Evolutionary conservation across 2,113 vertebrate genomes (phyloP).

Genomic region (Phrynocephalus versicolor): DNA sequence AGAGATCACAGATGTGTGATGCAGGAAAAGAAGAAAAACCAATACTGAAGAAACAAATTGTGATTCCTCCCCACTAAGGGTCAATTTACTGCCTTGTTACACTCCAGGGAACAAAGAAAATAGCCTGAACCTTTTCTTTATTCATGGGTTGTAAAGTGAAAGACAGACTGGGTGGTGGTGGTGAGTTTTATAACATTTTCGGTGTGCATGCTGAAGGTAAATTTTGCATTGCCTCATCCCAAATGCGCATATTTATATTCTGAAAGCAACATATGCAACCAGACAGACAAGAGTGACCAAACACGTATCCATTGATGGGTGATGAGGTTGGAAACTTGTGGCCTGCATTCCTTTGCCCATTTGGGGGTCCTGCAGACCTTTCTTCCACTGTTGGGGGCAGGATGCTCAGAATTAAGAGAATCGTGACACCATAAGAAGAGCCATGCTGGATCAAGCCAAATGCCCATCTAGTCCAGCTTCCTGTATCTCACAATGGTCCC

Average conservation of each 20-base stretch:
- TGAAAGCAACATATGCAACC: neutral
- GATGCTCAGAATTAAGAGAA: too few relatives aligned
- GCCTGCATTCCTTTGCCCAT: too few relatives aligned
- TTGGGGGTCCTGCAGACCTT: too few relatives aligned
- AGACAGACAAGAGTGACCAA: neutral
- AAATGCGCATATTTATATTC: neutral
- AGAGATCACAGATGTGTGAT: slow-evolving; percentile 1
- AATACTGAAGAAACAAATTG: neutral
- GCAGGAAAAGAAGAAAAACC: neutral
- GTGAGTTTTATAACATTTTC: too few relatives aligned
- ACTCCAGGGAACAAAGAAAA: slow-evolving; percentile 34
- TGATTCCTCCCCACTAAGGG: neutral
- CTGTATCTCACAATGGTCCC: too few relatives aligned
- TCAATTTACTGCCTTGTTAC: slow-evolving; percentile 31
- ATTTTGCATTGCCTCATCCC: neutral
- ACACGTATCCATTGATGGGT: neutral
- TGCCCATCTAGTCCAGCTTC: too few relatives aligned
- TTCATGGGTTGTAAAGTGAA: slow-evolving; percentile 23
- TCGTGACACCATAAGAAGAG: too few relatives aligned
- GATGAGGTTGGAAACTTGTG: too few relatives aligned
- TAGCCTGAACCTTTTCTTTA: slow-evolving; percentile 27
- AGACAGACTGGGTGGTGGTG: neutral
- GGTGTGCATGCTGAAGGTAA: neutral
- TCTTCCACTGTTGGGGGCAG: too few relatives aligned
- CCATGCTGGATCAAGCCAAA: too few relatives aligned